Base-by-base conservation (phyloP, 2,888 invertebrate species). In the Coleophora deauratella region DNA sequence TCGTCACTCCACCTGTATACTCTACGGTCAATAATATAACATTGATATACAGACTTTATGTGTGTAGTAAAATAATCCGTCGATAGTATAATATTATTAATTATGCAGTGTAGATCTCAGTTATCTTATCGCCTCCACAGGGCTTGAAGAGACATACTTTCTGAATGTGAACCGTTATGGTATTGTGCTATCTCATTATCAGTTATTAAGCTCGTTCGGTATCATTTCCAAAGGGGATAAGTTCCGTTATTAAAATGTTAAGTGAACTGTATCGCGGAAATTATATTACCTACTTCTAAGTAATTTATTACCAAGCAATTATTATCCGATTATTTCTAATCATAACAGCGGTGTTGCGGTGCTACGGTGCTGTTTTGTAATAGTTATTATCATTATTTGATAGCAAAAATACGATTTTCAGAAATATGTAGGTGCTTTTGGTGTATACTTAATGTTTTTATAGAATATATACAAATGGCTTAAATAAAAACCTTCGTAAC, bases 231-330 rank as follows among this genome's bases (percentile, higher is more conserved):
- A n/a, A 9, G 37, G 31, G 41, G 41, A 43, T 44, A 47, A 44
- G 42, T 44, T 42, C 43, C 50, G 50, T 55, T 64, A 66, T 67
- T 66, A 66, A 62, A 67, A 64, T 56, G 49, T 46, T 52, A 48
- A 44, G 42, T 51, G 47, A 48, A 50, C 54, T 60, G 51, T 54
- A 51, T 57, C 56, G 47, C 38, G 33, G 34, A 21, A 42, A 43
- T 40, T 46, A 47, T 51, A 54, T 27, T 31, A 9, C n/a, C n/a
- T n/a, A n/a, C 9, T 33, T 38, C 27, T 12, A 32, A 36, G 33
- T 27, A 36, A 42, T 42, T 28, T 35, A 39, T 42, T 15, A 14
- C 3, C 12, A 30, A 42, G 34, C 15, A 14, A 10, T 11, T 34
- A 34, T 8, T 34, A 9, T 9, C 31, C 31, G 9, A 31, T n/a